Base-by-base conservation (phyloP, 2,113 vertebrate species). In the Hydropotes inermis region DNA sequence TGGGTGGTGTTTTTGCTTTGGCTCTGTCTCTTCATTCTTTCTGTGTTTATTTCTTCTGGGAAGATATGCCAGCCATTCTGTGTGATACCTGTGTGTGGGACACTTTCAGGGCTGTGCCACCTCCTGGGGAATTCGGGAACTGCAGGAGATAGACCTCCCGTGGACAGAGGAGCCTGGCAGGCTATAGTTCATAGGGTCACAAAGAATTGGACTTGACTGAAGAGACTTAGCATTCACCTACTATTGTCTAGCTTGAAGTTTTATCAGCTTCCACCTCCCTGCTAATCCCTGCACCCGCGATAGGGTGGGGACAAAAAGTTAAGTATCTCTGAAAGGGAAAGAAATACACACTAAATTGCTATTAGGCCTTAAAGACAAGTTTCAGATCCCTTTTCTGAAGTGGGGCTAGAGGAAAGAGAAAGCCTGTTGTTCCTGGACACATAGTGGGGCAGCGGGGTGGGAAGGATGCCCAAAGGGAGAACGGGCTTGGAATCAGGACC, bases 381-480 rank as follows among this genome's bases (percentile, higher is more conserved):
- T 91, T 82, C n/a, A 67, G 50, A 70, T 61, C 52, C 52, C 61
- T 93, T 92, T 45, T 64, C 39, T 81, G 70, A 70, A 70, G 74
- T 61, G 28, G 16, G 43, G 28, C 57, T 76, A 25, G n/a, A 50
- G 45, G 60, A 55, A 83, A 84, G 52, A 82, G 67, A 83, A 89
- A 70, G 55, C 3, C 81, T 52, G 5, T 74, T 33, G 23, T 54
- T 50, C 6, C 23, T 52, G 67, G 67, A 27, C 50, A 58, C 45
- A 17, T 15, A n/a, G 64, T 27, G 39, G 39, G 21, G 23, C 1
- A 23, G 1, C 11, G 12, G 11, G 36, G 67, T 23, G 13, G 33
- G 16, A 21, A 2, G 15, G 30, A 12, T 50, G 43, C 7, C 50
- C 9, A 23, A 17, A 78, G 25, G 33, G 16, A 39, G 60, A 6